Base-by-base conservation (phyloP, 2,797 vertebrate species). In the Pseudomugil gertrudae region DNA sequence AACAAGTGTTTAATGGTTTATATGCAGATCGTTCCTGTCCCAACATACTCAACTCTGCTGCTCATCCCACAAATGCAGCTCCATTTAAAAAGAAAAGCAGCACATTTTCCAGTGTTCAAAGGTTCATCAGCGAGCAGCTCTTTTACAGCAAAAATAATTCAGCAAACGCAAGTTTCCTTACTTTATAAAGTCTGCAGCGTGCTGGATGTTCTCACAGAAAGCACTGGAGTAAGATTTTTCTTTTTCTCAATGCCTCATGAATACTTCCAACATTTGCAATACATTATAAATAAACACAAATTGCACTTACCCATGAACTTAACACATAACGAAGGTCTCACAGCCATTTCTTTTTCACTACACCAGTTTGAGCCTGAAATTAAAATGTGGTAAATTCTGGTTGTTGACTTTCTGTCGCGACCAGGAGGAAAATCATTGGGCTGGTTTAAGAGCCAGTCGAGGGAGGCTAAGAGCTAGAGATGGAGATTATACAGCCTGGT, bases 401-500 rank as follows among this genome's bases (percentile, higher is more conserved):
- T 57, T 56, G 57, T 48, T 40, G 58, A 45, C 43, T 40, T 38
- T 53, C 5, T 64, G 63, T 54, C 58, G 63, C 66, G n/a, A 40
- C 4, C 53, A 8, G 1, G 2, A 9, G 55, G 64, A 26, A 43
- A 50, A 58, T 57, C 79, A 38, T 51, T 1, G 72, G 67, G 69
- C 33, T 57, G 9, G 78, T 81, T 69, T 59, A 61, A 70, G 55
- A 75, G 40, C 61, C 62, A 9, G 58, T 53, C 51, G 38, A 43
- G 10, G 50, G 40, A 55, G 57, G 11, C 50, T 38, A 4, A 45
- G 60, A 69, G 69, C 38, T 26, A n/a, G 52, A 83, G 71, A 77
- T 66, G 68, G 52, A 74, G 72, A 75, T 80, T 79, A 81, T 63
- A 67, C 73, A 69, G 76, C 79, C 71, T 69, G 65, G 73, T 77